A percentile compares a stretch with the other conserved stretches of the same genome.
phyloP scores from a whole-genome alignment of 2,888 invertebrate genomes.

The Biston betularia region DNA sequence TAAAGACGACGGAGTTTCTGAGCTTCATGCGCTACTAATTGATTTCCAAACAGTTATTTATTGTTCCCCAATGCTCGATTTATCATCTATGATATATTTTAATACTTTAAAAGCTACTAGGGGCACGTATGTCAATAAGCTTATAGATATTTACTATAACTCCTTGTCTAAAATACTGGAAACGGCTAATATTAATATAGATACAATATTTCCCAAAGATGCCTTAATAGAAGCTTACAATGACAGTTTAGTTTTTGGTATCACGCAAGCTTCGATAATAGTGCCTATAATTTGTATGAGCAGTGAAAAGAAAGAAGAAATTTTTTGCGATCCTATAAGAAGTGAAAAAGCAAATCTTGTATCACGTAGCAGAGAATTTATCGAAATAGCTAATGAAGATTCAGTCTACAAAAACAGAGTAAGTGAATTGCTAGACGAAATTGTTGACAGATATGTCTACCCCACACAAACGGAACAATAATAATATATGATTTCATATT shows the following conservation, averaged over 20 bases:
- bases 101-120: conserved; percentile 79
- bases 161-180: conserved; percentile 74
- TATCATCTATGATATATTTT: conserved; percentile 85
- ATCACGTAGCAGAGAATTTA: conserved; percentile 68
- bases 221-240: conserved; percentile 58
- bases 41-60: conserved; percentile 90
- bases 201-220: conserved; percentile 55
- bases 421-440: conserved; percentile 84
- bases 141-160: conserved; percentile 85
- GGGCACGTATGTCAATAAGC: conserved; percentile 66
- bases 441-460: conserved; percentile 78
- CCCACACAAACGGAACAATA: conserved; percentile 3
- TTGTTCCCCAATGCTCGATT: conserved; percentile 88
- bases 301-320: conserved; percentile 55
- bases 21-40: conserved; percentile 84
- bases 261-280: conserved; percentile 73
- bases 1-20: conserved; percentile 59
- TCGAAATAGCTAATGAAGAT: conserved; percentile 63
- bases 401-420: conserved; percentile 70
- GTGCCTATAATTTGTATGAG: conserved; percentile 67
- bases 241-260: conserved; percentile 67
- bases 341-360: conserved; percentile 57
- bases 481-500: neutral
- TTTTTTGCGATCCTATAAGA: conserved; percentile 62
- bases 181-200: conserved; percentile 56